Base-by-base conservation (phyloP, 2,888 invertebrate genomes). In the Andrena bucephala region DNA sequence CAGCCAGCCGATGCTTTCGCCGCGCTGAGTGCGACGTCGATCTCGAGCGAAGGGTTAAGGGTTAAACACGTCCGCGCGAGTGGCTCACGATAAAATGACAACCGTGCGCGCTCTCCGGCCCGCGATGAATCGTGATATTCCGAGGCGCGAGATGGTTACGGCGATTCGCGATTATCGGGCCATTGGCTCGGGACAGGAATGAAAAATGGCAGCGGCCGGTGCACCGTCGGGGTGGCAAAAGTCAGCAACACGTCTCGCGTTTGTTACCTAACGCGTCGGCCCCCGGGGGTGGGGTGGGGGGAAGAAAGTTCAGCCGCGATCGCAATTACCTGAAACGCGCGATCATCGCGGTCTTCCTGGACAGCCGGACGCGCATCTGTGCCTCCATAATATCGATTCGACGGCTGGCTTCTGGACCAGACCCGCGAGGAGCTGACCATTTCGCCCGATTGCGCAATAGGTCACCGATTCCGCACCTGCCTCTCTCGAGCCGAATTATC, bases 251-350 rank as follows among this genome's bases (percentile, higher is more conserved):
- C 77, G 66, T 74, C 65, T 60, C 31, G 31, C 63, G 31, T 66
- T 83, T 65, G 74, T 88, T 88, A 88, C 66, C 66, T 78, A 88
- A 87, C 71, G 50, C 66, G 20, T 82, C 13, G 48, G 68, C 72
- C 70, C 52, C 42, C 65, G 29, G 59, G 63, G 72, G 69, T 75
- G 77, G 75, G 85, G 77, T 78, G 85, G 70, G 60, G 67, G 73
- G 69, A 83, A 83, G 77, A 86, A 87, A 85, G 87, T 87, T 87
- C 77, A 80, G 77, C 50, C 54, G 72, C 74, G 73, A 68, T 83
- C 31, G 82, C 77, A 79, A 87, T 86, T 87, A 85, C 82, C 66
- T 48, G 33, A 42, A 42, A 60, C 10, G 3, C 48, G 10, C n/a
- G 50, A 29, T 42, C 63, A 5, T 24, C 10, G 24, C n/a, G 16